These are phyloP conservation scores for Arion vulgaris DNA, from an alignment of 1,140 invertebrate genomes.

Conservation along the genomic window DNA sequence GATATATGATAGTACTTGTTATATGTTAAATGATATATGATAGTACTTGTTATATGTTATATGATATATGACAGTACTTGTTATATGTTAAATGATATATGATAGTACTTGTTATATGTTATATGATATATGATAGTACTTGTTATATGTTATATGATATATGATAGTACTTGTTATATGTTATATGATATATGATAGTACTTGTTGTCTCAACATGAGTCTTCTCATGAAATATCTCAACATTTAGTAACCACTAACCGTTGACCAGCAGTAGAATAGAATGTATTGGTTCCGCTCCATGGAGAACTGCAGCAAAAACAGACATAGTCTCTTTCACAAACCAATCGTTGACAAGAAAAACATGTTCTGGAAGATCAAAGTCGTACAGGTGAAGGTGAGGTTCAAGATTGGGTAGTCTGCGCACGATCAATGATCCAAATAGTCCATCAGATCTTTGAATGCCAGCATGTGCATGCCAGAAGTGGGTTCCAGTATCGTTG, in stretches of 20 bases:
- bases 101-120: no score
- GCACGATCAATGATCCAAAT: conserved; percentile 79
- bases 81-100: no score
- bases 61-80: no score
- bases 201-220: no score
- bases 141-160: no score
- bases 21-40: no score
- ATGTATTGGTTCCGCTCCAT: conserved; percentile 85
- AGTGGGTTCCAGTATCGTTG: conserved; percentile 82
- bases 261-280: conserved; percentile 84
- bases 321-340: neutral
- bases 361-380: conserved; percentile 43
- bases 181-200: no score
- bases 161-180: no score
- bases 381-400: conserved; percentile 42
- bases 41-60: no score
- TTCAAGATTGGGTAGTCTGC: conserved; percentile 33
- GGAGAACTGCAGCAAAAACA: conserved; percentile 83
- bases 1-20: no score
- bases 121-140: no score
- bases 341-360: conserved; percentile 51
- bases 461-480: conserved; percentile 91
- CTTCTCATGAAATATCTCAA: no score
- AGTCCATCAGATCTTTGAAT: conserved; percentile 87
- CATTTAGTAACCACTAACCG: conserved; percentile 64